phyloP scores from a whole-genome alignment of 1,140 invertebrate genomes.

The Diabrotica undecimpunctata region DNA sequence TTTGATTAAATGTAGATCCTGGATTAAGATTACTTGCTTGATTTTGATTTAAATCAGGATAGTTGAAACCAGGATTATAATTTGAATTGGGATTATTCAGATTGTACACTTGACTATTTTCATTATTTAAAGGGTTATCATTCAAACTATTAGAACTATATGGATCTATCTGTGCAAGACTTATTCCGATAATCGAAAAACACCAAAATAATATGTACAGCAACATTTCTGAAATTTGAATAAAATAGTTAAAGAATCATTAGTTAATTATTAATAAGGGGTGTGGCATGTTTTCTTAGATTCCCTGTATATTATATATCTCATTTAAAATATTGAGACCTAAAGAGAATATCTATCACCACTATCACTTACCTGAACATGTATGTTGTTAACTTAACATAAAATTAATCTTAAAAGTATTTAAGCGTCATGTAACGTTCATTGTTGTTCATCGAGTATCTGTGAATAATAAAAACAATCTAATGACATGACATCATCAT shows the following conservation, averaged over 20 bases:
- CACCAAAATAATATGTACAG: constrained; percentile 5
- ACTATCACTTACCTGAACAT: not conserved
- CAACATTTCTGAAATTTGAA: constrained; percentile 10
- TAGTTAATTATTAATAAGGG: not conserved
- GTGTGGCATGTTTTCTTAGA: constrained; percentile 7
- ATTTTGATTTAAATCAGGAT: constrained; percentile 12
- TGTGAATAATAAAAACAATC: not conserved
- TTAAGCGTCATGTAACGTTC: not conserved
- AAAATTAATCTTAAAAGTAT: not conserved
- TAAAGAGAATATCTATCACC: not conserved
- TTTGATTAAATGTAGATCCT: constrained; percentile 10
- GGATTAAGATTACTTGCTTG: constrained; percentile 5
- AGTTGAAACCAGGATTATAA: constrained; percentile 7
- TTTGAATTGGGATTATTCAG: constrained; percentile 11
- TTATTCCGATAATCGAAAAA: not conserved
- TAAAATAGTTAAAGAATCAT: not conserved
- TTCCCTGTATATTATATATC: not conserved
- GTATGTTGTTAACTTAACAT: not conserved
- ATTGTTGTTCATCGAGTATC: not conserved
- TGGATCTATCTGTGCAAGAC: constrained; percentile 5
- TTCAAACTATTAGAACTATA: not conserved
- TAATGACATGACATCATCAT: not conserved
- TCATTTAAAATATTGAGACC: not conserved
- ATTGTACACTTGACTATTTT: constrained; percentile 12
- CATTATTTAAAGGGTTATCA: constrained; percentile 7